Percentiles rank a stretch among this genome's conserved stretches.
Evolutionary conservation across 2,797 vertebrate species (phyloP).

Genomic region (Hafferia zeledoni): DNA sequence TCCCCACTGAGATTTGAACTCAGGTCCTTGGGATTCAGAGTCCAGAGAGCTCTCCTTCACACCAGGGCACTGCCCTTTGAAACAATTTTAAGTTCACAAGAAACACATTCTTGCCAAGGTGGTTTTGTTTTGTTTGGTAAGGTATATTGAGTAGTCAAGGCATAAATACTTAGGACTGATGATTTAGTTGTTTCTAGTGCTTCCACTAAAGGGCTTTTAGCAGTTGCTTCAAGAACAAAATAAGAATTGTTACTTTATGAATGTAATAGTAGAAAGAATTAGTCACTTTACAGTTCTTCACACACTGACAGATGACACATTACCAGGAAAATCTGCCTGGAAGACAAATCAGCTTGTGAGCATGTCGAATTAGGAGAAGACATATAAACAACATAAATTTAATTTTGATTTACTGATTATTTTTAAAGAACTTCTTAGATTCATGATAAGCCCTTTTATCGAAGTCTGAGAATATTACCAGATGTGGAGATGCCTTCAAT

Average conservation of each 20-base stretch:
- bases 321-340: slow-evolving; percentile 24
- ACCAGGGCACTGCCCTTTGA: no score
- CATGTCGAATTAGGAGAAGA: not conserved
- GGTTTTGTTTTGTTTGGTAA: not conserved
- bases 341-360: slow-evolving; percentile 28
- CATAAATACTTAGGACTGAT: not conserved
- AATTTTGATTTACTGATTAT: not conserved
- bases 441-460: not conserved
- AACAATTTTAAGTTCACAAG: not conserved
- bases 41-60: no score
- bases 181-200: not conserved
- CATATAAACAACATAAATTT: not conserved
- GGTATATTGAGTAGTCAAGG: not conserved
- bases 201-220: slow-evolving; percentile 2
- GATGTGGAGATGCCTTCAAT: not conserved
- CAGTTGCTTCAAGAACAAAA: slow-evolving; percentile 26
- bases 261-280: slow-evolving; percentile 31
- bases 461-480: not conserved
- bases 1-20: no score
- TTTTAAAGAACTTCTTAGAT: not conserved
- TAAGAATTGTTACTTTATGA: slow-evolving; percentile 19
- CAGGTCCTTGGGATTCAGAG: no score
- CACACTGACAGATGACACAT: slow-evolving; percentile 39
- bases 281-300: slow-evolving; percentile 47
- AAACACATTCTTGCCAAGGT: not conserved